These are phyloP conservation scores for Pseudococcus viburni DNA, from an alignment of 2,888 invertebrate genomes.

Conservation along the genomic window DNA sequence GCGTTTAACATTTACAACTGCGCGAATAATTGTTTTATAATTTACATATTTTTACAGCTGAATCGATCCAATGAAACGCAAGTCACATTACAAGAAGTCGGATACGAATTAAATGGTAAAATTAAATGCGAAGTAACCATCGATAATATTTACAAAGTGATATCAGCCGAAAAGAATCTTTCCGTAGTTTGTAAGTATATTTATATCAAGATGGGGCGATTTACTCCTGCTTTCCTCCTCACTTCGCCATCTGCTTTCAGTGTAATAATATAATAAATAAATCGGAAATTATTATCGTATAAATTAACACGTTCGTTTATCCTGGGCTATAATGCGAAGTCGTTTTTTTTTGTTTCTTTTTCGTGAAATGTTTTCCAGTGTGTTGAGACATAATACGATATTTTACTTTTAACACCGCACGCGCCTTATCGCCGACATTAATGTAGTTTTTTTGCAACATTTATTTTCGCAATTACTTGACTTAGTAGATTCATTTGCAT, in stretches of 20 bases:
- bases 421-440: constrained; percentile 5
- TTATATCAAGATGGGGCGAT: not conserved
- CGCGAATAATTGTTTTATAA: constrained; percentile 44
- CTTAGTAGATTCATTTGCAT: constrained; percentile 36
- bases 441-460: constrained; percentile 15
- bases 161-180: not conserved
- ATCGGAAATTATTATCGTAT: not conserved
- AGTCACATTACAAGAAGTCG: constrained; percentile 69
- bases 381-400: not conserved
- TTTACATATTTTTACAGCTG: constrained; percentile 75
- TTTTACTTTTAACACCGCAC: not conserved
- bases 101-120: constrained; percentile 70
- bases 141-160: constrained; percentile 67
- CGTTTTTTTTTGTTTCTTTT: not conserved
- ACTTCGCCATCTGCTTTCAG: not conserved
- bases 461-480: constrained; percentile 31
- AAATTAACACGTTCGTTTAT: constrained; percentile 10
- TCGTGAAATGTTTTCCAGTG: not conserved
- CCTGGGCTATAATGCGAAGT: not conserved
- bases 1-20: constrained; percentile 24
- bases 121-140: constrained; percentile 70
- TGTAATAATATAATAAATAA: not conserved
- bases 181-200: constrained; percentile 52
- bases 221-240: not conserved
- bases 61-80: constrained; percentile 72